These are phyloP conservation scores for Trilocha varians DNA, from an alignment of 2,888 invertebrate species.

Conservation along the genomic window DNA sequence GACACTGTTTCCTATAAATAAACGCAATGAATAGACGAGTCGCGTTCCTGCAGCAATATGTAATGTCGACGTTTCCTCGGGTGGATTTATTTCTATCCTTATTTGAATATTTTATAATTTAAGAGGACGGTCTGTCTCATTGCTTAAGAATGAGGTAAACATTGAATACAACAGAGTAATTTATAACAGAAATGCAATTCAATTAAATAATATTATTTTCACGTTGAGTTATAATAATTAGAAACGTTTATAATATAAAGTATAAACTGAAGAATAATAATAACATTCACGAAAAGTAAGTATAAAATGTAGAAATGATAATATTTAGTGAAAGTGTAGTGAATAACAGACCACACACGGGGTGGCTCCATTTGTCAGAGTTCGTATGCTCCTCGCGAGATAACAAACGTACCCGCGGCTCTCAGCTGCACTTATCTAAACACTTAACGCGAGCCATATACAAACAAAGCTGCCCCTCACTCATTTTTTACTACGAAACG, in stretches of 20 bases:
- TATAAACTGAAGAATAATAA: constrained; percentile 4
- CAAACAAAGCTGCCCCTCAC: constrained; percentile 67
- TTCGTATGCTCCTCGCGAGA: constrained; percentile 54
- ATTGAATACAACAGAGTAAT: constrained; percentile 9
- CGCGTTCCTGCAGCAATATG: constrained; percentile 59
- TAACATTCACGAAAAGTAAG: not conserved
- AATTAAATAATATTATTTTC: too few species aligned
- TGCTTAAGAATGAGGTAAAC: constrained; percentile 28
- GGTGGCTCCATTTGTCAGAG: constrained; percentile 65
- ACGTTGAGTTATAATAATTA: not conserved
- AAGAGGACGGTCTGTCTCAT: constrained; percentile 40
- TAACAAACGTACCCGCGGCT: constrained; percentile 64
- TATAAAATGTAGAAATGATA: constrained; percentile 24
- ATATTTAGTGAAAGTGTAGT: constrained; percentile 53
- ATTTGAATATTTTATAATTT: constrained; percentile 64
- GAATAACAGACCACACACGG: constrained; percentile 64
- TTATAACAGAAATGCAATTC: too few species aligned
- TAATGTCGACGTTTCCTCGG: constrained; percentile 61
- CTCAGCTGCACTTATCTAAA: constrained; percentile 70
- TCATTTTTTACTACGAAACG: constrained; percentile 65
- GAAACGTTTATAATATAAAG: constrained; percentile 4
- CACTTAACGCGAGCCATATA: constrained; percentile 66
- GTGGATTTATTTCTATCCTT: constrained; percentile 58
- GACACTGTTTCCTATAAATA: constrained; percentile 69
- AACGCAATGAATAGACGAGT: constrained; percentile 66